Evolutionary conservation across 1,140 invertebrate genomes (phyloP), one percentile per base, ranked within the genome.

Genomic region (Zaprionus kolodkinae): DNA sequence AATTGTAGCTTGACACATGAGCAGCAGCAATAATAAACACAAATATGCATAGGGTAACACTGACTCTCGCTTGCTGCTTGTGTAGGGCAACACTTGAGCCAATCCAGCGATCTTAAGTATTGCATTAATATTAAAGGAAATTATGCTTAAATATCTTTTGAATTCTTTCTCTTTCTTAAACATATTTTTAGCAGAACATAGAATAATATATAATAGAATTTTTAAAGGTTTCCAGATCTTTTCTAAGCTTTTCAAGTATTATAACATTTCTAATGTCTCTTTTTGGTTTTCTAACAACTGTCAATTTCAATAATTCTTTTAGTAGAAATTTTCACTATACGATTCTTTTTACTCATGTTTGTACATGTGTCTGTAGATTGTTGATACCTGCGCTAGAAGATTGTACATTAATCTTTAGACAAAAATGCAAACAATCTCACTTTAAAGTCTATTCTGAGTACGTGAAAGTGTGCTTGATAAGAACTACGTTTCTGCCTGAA

Each of bases 41-140:
- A 27, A 38, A 40, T 38, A 11, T 43, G 15, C 27, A 25, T 30
- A 66, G 45, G 56, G 10, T 52, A 69, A 61, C 57, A 69, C 67
- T 70, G 33, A 55, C 10, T 40, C 13, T 11, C 48, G 40, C 36
- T 68, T 60, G 38, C 52, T 70, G 54, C 36, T 52, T 69, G 67
- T 69, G 27, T 36, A 30, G 55, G 27, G 38, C 65, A 59, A 17
- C 27, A 62, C 64, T 66, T 13, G 50, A 21, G 55, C 57, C 45
- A 60, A 15, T 48, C 10, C 65, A 67, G 65, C 59, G 27, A 56
- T 4, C 61, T 25, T 54, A 64, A 35, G 60, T 36, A 55, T 45
- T 71, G 50, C 35, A 63, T 43, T 63, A 35, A 63, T 64, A 17
- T 57, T 57, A 48, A 21, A 11, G 2, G 15, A 21, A 48, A 48